Evolutionary conservation across 2,113 vertebrate species (phyloP), one percentile per base, ranked within the genome.

Genomic region (Catagonus wagneri): DNA sequence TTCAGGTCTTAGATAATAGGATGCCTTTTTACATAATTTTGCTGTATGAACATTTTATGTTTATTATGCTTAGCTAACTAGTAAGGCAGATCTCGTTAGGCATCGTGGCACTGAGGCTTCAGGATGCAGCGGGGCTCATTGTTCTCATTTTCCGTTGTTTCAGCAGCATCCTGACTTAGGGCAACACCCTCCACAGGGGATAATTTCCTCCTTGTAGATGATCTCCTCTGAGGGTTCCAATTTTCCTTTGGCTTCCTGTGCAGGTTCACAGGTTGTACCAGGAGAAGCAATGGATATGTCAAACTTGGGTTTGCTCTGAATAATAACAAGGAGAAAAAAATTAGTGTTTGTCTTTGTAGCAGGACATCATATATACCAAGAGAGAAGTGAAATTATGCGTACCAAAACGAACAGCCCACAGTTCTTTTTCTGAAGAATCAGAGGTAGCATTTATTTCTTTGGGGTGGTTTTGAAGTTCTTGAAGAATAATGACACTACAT

Each of bases 201-300:
- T 93, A 89, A 81, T 97, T 98, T 96, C 97, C 97, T 98, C 89
- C 97, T 94, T 97, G 97, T 91, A 95, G 97, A 97, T 94, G 94
- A 89, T 96, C 85, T 98, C 98, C 95, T 97, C 87, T 20, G 98
- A 94, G 98, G 98, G 74, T 96, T 97, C 83, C 95, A 83, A 23
- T 97, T 98, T 98, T 94, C 94, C n/a, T 97, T 74, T 97, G 96
- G 95, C 95, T 98, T 98, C 97, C 0, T 97, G 58, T 98, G 93
- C 96, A 76, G 94, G 88, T 58, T 92, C 76, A 36, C 93, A 90
- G n/a, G 9, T 93, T 97, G 79, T 74, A 92, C 87, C n/a, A 14
- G 44, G 88, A 83, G 97, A 95, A 83, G 44, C n/a, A n/a, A 61
- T 90, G n/a, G 65, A 4, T 23, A 39, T 10, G 50, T 34, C 15